Base-by-base conservation (phyloP, 2,797 vertebrate genomes). In the Coccyzus lansbergi region DNA sequence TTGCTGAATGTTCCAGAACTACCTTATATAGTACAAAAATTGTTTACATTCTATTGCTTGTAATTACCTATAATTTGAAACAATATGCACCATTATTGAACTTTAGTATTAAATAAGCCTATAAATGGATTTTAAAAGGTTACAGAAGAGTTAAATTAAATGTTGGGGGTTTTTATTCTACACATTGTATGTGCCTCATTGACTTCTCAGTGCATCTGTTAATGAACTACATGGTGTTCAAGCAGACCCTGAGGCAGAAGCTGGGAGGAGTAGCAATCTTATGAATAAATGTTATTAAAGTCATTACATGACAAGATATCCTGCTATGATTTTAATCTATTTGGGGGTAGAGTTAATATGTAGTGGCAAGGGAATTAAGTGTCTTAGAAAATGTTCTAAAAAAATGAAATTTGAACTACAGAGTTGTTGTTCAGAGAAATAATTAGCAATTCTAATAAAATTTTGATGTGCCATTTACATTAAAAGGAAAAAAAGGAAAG, bases 221-320 rank as follows among this genome's bases (percentile, higher is more conserved):
- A 91, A 95, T 88, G 91, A 94, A 63, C 87, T 90, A 81, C 90
- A 70, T 19, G 28, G 42, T 1, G 2, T 59, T 69, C 36, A 88
- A 82, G 62, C 69, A 90, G 69, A 90, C 51, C 72, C 80, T 88
- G 58, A 91, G 91, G 94, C 88, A 91, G 83, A 93, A 90, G 68
- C 53, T 92, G 75, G 64, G 64, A 94, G 86, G 67, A 94, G 71
- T 88, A 94, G 92, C 28, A 83, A 55, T 34, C 63, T 90, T 83
- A 76, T 83, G 65, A 92, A 95, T 86, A 94, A 94, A 95, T 91
- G 49, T 84, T 83, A 84, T 88, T 88, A 93, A 96, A 95, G 78
- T 69, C 70, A 84, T 94, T 96, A 68, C 77, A 84, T 72, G 76
- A 71, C 80, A 82, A 76, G 76, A 36, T 94, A 60, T 88, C 88